phyloP scores from a whole-genome alignment of 2,888 invertebrate genomes.

The Melieria crassipennis region DNA sequence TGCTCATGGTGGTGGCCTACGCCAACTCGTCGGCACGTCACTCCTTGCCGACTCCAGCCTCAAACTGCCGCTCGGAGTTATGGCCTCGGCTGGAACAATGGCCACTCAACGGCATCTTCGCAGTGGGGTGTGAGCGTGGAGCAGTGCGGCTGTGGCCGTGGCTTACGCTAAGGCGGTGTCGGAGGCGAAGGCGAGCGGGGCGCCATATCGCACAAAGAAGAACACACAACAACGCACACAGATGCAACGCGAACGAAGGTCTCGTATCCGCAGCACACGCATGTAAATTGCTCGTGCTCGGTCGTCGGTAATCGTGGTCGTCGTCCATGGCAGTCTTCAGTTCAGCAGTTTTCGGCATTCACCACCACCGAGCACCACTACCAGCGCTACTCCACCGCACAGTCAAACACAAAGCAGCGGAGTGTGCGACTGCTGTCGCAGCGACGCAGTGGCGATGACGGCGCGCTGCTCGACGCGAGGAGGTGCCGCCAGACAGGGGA shows the following conservation, averaged over 20 bases:
- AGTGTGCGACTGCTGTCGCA: not conserved
- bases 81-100: too few species aligned
- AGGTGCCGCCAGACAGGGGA: conserved; percentile 31
- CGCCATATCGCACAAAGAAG: conserved; percentile 15
- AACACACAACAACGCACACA: conserved; percentile 13
- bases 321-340: not conserved
- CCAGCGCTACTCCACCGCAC: not conserved
- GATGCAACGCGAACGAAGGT: not conserved
- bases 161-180: not conserved
- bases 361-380: not conserved
- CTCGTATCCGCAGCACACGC: too few species aligned
- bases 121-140: too few species aligned
- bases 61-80: too few species aligned
- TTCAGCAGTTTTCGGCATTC: not conserved
- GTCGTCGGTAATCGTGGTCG: not conserved
- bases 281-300: too few species aligned
- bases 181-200: not conserved
- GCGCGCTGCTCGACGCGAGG: conserved; percentile 13
- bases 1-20: too few species aligned
- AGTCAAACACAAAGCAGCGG: not conserved
- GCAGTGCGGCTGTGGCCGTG: not conserved
- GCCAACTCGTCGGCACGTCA: too few species aligned
- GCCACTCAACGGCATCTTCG: too few species aligned
- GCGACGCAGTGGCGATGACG: conserved; percentile 22
- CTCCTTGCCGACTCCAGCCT: too few species aligned